These are phyloP conservation scores for Orestias chungarensis DNA, from an alignment of 2,797 vertebrate genomes.

Conservation along the genomic window DNA sequence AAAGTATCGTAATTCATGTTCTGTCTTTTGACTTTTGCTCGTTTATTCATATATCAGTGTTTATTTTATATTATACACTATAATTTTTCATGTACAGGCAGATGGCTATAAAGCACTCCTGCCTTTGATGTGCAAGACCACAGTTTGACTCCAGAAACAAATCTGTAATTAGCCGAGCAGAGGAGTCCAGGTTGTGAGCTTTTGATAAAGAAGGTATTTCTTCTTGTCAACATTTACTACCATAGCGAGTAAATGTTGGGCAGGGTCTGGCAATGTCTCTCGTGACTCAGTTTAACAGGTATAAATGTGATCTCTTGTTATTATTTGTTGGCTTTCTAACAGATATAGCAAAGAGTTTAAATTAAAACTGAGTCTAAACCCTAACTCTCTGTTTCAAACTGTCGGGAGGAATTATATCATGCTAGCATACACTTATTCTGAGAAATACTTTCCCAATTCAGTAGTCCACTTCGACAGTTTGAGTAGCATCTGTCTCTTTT, in stretches of 20 bases:
- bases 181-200: conserved; percentile 4
- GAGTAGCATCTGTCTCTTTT: conserved; percentile 28
- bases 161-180: background rate
- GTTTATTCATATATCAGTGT: background rate
- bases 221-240: conserved; percentile 19
- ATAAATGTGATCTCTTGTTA: conserved; percentile 22
- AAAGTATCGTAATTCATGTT: background rate
- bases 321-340: conserved; percentile 34
- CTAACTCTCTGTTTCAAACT: conserved; percentile 19
- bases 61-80: background rate
- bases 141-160: background rate
- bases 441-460: background rate
- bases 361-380: conserved; percentile 9
- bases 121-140: conserved; percentile 1
- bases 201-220: conserved; percentile 2
- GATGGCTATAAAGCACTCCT: background rate
- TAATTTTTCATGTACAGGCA: conserved; percentile 1
- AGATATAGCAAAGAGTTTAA: conserved; percentile 30
- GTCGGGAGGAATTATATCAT: conserved; percentile 22
- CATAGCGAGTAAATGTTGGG: conserved; percentile 55
- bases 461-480: conserved; percentile 35
- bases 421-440: background rate
- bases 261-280: conserved; percentile 50
- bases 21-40: background rate
- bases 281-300: conserved; percentile 36